Evolutionary conservation across 2,113 vertebrate species (phyloP).

Genomic region (Polypterus bichir): DNA sequence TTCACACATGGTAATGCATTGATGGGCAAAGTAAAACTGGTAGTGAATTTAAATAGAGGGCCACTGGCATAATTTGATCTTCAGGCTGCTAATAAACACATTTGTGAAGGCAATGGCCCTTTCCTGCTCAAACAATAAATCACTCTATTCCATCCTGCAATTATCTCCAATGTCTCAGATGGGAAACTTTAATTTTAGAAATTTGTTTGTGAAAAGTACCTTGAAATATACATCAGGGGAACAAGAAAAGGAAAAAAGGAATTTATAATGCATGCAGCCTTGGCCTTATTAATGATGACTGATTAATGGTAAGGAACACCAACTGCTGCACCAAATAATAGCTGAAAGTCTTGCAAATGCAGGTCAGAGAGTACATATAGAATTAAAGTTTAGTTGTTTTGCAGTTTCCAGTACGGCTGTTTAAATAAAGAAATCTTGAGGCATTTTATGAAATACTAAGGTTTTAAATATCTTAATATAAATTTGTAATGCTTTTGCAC

Average conservation of each 20-base stretch:
- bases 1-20: slow-evolving; percentile 38
- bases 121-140: neutral
- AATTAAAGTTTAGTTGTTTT: no score
- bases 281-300: neutral
- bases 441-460: no score
- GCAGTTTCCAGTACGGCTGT: no score
- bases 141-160: neutral
- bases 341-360: no score
- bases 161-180: neutral
- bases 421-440: no score
- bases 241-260: slow-evolving; percentile 5
- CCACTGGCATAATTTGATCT: neutral
- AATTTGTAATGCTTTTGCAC: slow-evolving; percentile 4
- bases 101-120: neutral
- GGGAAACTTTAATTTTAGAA: neutral
- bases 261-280: neutral
- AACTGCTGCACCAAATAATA: no score
- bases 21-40: no score
- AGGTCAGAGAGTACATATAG: no score
- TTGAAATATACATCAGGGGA: slow-evolving; percentile 22
- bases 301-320: neutral
- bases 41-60: slow-evolving; percentile 6
- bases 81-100: neutral
- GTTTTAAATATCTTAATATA: neutral
- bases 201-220: neutral